Base-by-base conservation (phyloP, 2,888 invertebrate species). In the Octonoba sinensis region DNA sequence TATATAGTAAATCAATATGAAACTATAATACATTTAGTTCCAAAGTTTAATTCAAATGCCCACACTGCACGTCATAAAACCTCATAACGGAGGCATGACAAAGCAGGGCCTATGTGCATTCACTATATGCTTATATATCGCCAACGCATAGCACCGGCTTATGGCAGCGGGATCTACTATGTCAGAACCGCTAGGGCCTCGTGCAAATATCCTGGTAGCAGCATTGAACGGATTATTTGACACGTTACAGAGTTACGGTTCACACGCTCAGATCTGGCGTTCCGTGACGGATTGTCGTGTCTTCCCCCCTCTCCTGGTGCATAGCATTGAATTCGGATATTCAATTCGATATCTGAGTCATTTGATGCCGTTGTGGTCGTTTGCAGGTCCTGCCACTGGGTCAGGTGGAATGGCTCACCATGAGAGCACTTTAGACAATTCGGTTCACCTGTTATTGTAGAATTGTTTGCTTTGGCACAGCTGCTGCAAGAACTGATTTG, bases 211-310 rank as follows among this genome's bases (percentile, higher is more conserved):
- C 70, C 70, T 54, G 51, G 54, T 49, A 51, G 75, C 36, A 36
- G 79, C 59, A 81, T 81, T 69, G 79, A 81, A 56, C 72, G 73
- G 79, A 73, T 81, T 81, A 81, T 81, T 73, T 81, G 79, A 73
- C 79, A 74, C 67, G 62, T 73, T 81, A 69, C 79, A 81, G 54
- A 67, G 66, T 79, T 79, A 79, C 72, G 72, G 67, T 77, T 77
- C 77, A 70, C 79, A 73, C 72, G 72, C 60, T 67, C 79, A 81
- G 57, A 60, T 36, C 57, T 49, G 65, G 64, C 65, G 72, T 79
- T 67, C 59, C 78, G 60, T 49, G 54, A 70, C n/a, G 59, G 47
- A 72, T 66, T 79, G 71, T 66, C 70, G 57, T 27, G 22, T 11
- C 60, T 18, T 46, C 51, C 57, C 15, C 36, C 56, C 1, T 24